Evolutionary conservation across 2,113 vertebrate species (phyloP), one percentile per base, ranked within the genome.

Genomic region (Petroica traversi): DNA sequence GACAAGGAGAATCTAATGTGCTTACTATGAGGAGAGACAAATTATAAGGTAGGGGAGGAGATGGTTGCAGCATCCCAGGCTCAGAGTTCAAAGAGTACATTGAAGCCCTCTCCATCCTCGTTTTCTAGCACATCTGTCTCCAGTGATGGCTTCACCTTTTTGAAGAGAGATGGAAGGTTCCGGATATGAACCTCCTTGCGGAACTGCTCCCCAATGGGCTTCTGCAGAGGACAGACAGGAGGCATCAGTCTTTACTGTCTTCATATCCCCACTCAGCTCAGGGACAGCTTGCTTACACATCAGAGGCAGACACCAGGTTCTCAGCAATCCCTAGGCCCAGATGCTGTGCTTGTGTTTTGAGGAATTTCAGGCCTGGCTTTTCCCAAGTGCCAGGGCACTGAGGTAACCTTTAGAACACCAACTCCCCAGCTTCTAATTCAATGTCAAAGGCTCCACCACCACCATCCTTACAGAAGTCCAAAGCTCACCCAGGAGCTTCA

Each of bases 181-280:
- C 98, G 98, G 97, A 99, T 99, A 89, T 99, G 99, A 93, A 99
- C 99, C 97, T 99, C 99, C 97, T 99, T 99, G 95, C 98, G 99
- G 96, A 99, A 99, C 96, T 99, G 99, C 96, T 99, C 99, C 85
- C 99, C 99, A 10, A 99, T 97, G 36, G 99, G 98, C 97, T 99
- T 99, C 99, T 99, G 98, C 94, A 91, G 95, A 85, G 85, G 89
- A 95, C 82, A 98, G 64, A 95, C 41, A 86, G 28, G 75, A 93
- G 51, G 26, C 51, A 38, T 83, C 36, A 62, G 62, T 82, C 45
- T 67, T 38, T 40, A 62, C 19, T 28, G n/a, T n/a, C 55, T 40
- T 61, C 57, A 38, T 2, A 66, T 13, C 16, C n/a, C 49, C 2
- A 6, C 23, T 54, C 59, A 62, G 29, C 46, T 62, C 19, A 22